Conservation (phyloP, 2,113 vertebrate species). For the Puffinus mauretanicus region DNA sequence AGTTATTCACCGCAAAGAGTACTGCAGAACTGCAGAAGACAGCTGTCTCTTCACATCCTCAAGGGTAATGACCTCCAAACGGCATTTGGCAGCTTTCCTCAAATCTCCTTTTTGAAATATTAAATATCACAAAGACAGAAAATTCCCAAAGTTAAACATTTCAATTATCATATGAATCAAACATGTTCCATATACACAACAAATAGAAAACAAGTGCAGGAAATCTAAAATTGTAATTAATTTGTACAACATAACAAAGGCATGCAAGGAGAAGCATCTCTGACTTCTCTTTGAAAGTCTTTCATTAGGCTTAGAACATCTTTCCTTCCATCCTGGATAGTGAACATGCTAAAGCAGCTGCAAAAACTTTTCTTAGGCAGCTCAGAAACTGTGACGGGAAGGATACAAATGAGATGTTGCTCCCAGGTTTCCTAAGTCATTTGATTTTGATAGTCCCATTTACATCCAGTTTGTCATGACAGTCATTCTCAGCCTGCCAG, state of each 20-base stretch:
- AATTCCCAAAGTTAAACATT: background rate
- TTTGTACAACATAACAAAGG: background rate
- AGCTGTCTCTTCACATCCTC: background rate
- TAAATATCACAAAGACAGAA: background rate
- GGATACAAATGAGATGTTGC: background rate
- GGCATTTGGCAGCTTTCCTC: background rate
- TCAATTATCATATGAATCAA: background rate
- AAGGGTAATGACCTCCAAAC: background rate
- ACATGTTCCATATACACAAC: background rate
- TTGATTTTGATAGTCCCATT: background rate
- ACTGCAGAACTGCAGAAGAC: background rate
- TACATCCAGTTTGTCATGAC: background rate
- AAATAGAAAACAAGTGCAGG: background rate
- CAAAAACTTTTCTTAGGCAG: background rate
- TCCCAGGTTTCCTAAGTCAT: background rate
- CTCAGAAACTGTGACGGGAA: background rate
- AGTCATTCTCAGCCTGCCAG: background rate
- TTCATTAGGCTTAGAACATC: background rate
- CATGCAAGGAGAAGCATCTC: background rate
- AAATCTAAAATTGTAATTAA: background rate
- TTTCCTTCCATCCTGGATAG: background rate
- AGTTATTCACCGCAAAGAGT: background rate
- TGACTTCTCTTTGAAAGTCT: background rate
- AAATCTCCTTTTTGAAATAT: background rate
- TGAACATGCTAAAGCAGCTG: background rate